A percentile compares a stretch with the other conserved stretches of the same genome.
phyloP scores from a whole-genome alignment of 2,113 vertebrate species.

The Agapornis roseicollis region DNA sequence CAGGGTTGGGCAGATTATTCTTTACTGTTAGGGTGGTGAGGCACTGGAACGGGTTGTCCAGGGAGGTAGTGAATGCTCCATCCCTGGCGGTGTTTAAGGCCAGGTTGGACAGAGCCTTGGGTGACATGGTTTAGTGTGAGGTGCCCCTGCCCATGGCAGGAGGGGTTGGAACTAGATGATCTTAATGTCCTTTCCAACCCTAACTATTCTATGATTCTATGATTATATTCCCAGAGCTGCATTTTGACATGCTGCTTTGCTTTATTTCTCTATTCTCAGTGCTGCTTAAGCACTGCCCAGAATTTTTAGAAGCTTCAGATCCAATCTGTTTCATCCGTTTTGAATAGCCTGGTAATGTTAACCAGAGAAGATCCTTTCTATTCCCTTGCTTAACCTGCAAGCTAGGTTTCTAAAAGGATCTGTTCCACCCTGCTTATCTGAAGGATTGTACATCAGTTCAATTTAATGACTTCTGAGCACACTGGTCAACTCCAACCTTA shows the following conservation, averaged over 20 bases:
- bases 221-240: neutral
- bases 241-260: neutral
- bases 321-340: neutral
- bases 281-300: constrained; percentile 3
- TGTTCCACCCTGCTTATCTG: neutral
- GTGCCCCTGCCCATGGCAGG: too few species aligned
- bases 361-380: neutral
- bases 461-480: neutral
- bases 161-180: too few species aligned
- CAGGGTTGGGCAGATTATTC: neutral
- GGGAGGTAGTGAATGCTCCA: too few species aligned
- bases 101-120: too few species aligned
- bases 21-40: too few species aligned
- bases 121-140: too few species aligned
- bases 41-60: too few species aligned
- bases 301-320: constrained; percentile 39
- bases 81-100: too few species aligned
- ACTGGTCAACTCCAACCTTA: neutral
- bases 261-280: neutral
- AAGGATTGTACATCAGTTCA: neutral
- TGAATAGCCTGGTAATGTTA: neutral
- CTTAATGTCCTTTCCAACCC: too few species aligned
- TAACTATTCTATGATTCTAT: too few species aligned
- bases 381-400: neutral
- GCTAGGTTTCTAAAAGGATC: neutral